Conservation (phyloP, 2,888 invertebrate species). For the Chaitophorus viminalis region DNA sequence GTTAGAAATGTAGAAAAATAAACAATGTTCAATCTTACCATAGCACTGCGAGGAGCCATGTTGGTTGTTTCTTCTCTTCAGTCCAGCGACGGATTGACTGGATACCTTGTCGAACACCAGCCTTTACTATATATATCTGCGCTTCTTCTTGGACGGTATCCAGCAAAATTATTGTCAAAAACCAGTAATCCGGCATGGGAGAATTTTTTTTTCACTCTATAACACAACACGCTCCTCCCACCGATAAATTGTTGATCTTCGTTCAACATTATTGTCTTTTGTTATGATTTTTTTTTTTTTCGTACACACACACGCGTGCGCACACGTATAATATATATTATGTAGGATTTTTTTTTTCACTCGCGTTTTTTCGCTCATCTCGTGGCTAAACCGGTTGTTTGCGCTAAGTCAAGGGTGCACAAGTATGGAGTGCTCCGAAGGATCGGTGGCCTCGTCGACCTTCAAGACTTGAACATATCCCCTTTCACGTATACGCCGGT, state of each 20-base stretch:
- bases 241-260: not conserved
- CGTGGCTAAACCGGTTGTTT: conserved; percentile 41
- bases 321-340: not conserved
- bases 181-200: conserved; percentile 58
- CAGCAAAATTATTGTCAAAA: conserved; percentile 52
- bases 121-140: conserved; percentile 56
- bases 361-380: conserved; percentile 29
- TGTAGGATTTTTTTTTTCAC: not conserved
- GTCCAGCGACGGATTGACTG: conserved; percentile 49
- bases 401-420: conserved; percentile 58
- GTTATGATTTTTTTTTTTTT: not conserved
- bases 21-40: conserved; percentile 41
- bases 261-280: not conserved
- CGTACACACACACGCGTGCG: not conserved
- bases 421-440: conserved; percentile 32
- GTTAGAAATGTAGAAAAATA: not conserved
- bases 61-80: conserved; percentile 11
- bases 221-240: conserved; percentile 29
- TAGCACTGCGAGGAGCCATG: conserved; percentile 39
- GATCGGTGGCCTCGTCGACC: conserved; percentile 58
- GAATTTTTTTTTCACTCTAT: conserved; percentile 22
- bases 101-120: conserved; percentile 3
- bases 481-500: conserved; percentile 31
- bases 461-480: conserved; percentile 34
- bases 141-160: conserved; percentile 51